phyloP scores from a whole-genome alignment of 2,888 invertebrate species.

The Agrypnus murinus region DNA sequence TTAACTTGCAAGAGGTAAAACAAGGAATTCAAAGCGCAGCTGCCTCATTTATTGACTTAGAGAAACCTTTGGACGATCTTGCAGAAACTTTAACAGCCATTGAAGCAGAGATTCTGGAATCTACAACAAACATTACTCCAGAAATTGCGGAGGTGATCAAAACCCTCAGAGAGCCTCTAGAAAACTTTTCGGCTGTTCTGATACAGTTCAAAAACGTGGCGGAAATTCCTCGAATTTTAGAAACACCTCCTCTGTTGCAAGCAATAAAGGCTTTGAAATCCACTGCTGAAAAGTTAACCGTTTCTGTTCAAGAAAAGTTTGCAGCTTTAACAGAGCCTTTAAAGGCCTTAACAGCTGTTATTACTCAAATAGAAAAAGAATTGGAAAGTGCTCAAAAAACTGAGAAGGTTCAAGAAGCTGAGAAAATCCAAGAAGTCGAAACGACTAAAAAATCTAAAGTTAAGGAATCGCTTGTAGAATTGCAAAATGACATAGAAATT shows the following conservation, averaged over 20 bases:
- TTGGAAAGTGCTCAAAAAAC: no score
- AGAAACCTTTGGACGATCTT: conserved; percentile 1
- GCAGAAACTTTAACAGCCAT: background rate
- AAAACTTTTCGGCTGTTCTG: background rate
- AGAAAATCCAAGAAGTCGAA: no score
- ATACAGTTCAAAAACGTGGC: background rate
- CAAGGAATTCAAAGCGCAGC: background rate
- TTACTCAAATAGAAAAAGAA: conserved; percentile 6
- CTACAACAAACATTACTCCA: conserved; percentile 1
- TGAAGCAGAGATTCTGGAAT: background rate
- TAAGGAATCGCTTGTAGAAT: background rate
- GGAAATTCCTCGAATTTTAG: background rate
- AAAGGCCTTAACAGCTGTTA: conserved; percentile 22
- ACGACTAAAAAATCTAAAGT: no score
- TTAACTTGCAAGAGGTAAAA: background rate
- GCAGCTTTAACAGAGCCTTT: background rate
- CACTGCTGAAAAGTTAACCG: background rate
- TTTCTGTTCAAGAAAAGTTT: background rate
- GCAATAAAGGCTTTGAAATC: background rate
- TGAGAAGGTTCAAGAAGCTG: no score
- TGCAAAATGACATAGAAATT: background rate
- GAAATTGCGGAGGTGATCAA: background rate
- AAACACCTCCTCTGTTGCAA: background rate
- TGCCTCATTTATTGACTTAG: conserved; percentile 1
- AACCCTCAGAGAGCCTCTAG: background rate